phyloP scores from a whole-genome alignment of 2,888 invertebrate genomes.

The Anodontia alba region DNA sequence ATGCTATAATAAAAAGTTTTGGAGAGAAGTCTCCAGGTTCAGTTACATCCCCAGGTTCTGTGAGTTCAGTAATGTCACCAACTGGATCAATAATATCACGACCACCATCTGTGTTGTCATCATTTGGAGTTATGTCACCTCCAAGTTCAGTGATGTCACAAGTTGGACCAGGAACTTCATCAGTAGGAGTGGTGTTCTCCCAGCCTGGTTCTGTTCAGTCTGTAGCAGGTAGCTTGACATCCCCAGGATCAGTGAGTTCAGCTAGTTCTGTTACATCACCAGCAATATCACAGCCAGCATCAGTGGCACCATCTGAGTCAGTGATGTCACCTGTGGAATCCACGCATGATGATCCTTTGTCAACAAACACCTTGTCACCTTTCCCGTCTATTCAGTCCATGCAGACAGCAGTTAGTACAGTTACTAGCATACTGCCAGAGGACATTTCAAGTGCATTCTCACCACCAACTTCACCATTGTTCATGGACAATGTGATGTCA shows the following conservation, averaged over 20 bases:
- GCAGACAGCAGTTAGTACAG: conserved; percentile 66
- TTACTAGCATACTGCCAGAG: conserved; percentile 55
- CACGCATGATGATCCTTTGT: conserved; percentile 56
- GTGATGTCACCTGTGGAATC: conserved; percentile 57
- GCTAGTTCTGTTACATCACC: conserved; percentile 48
- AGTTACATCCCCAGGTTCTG: conserved; percentile 49
- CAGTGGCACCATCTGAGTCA: conserved; percentile 42
- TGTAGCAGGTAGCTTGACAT: conserved; percentile 28
- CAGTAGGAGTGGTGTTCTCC: conserved; percentile 39
- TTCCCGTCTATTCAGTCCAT: conserved; percentile 67
- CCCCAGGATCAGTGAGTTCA: conserved; percentile 42
- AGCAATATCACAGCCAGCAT: conserved; percentile 37
- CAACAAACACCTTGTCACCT: conserved; percentile 56
- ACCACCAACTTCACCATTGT: conserved; percentile 78
- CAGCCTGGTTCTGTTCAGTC: conserved; percentile 38
- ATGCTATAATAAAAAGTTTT: conserved; percentile 72
- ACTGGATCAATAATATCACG: conserved; percentile 35
- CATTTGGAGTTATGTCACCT: conserved; percentile 54
- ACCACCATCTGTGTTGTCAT: conserved; percentile 41
- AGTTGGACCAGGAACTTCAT: conserved; percentile 28
- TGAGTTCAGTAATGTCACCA: conserved; percentile 43
- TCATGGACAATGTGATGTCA: conserved; percentile 63
- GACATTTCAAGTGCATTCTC: conserved; percentile 57
- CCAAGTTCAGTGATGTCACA: conserved; percentile 55
- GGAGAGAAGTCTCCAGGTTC: conserved; percentile 46